Conservation (phyloP, 2,113 vertebrate genomes). For the Bos indicus region DNA sequence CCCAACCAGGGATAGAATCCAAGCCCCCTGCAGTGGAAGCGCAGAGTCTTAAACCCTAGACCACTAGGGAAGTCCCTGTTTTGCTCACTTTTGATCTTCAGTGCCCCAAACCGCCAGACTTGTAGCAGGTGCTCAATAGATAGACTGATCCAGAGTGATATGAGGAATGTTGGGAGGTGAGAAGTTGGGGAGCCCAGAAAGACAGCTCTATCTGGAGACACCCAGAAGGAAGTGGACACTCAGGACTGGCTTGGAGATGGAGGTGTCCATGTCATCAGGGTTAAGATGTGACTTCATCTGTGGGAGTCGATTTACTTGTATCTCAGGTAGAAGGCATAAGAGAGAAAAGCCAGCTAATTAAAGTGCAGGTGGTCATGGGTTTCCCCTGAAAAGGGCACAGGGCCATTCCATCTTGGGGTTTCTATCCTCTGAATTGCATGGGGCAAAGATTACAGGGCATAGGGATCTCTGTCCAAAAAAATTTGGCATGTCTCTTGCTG, state of each 20-base stretch:
- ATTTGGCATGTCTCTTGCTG: not conserved
- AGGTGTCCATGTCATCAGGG: not conserved
- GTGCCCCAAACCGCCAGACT: not conserved
- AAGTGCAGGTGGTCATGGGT: not conserved
- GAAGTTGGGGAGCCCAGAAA: not conserved
- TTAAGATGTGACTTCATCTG: not conserved
- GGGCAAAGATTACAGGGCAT: not conserved
- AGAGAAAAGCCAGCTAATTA: not conserved
- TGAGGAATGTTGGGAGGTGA: not conserved
- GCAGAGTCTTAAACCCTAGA: not conserved
- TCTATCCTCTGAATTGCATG: not conserved
- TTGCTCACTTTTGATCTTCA: not conserved
- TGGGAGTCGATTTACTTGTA: not conserved
- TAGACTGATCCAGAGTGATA: not conserved
- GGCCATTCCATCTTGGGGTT: not conserved
- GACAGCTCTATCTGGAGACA: not conserved
- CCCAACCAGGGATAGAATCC: not conserved
- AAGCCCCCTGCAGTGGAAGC: not conserved
- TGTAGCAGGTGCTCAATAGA: not conserved
- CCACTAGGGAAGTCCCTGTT: not conserved
- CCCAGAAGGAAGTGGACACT: not conserved
- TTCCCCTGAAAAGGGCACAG: not conserved
- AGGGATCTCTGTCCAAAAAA: not conserved
- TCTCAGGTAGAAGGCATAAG: not conserved
- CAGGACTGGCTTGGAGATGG: not conserved